phyloP scores from a whole-genome alignment of 2,797 vertebrate species.

The Brotula barbata region DNA sequence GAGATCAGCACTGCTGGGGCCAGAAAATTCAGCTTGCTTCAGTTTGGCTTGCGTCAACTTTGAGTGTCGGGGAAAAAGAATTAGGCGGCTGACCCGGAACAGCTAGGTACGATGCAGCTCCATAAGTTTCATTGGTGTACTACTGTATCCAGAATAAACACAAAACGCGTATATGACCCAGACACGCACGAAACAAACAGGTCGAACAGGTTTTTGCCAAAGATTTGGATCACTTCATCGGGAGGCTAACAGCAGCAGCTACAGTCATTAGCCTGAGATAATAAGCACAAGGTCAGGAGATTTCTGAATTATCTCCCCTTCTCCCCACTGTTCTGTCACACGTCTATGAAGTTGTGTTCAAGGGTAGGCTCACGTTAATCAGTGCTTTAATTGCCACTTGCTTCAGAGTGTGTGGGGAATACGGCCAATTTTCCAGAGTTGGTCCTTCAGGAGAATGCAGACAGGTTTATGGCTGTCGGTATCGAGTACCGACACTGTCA shows the following conservation, averaged over 20 bases:
- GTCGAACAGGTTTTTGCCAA: constrained; percentile 59
- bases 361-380: constrained; percentile 77
- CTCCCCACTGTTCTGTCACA: constrained; percentile 70
- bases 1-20: too few species aligned
- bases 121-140: too few species aligned
- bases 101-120: too few species aligned
- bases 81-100: too few species aligned
- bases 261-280: constrained; percentile 75
- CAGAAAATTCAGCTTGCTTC: too few species aligned
- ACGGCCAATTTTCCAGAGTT: constrained; percentile 73
- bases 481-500: constrained; percentile 41
- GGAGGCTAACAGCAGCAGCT: constrained; percentile 60
- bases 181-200: constrained; percentile 37
- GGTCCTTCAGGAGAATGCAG: constrained; percentile 69
- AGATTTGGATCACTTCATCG: constrained; percentile 40
- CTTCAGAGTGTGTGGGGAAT: constrained; percentile 75
- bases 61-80: too few species aligned
- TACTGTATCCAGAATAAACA: constrained; percentile 17
- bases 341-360: constrained; percentile 74
- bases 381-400: constrained; percentile 81
- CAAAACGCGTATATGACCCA: background rate
- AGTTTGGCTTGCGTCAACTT: too few species aligned
- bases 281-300: constrained; percentile 79
- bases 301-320: constrained; percentile 74
- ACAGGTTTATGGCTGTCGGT: constrained; percentile 65